Evolutionary conservation across 2,888 invertebrate genomes (phyloP), one percentile per base, ranked within the genome.

Genomic region (Drosophila meridionalis): DNA sequence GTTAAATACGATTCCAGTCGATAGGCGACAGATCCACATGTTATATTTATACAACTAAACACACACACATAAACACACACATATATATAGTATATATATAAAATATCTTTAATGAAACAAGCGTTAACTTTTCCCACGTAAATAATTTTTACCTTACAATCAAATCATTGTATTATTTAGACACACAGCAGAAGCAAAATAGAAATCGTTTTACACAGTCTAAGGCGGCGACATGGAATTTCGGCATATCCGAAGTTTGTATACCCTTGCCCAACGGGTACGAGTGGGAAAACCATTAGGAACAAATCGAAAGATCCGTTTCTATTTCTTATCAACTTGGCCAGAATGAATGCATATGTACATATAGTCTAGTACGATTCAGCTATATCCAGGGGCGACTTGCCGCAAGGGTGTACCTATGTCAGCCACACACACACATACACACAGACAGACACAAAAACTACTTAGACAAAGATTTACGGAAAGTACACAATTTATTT

Each of bases 51-150:
- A 69, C 50, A 52, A 52, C 32, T 36, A 65, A 7, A 52, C 34
- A 34, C 6, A 36, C 7, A 36, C 6, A 34, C 8, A 50, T 20
- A 36, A 4, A 52, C 5, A 53, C 4, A 55, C 9, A 47, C 20
- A 62, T 40, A 55, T 38, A 38, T 55, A 55, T 9, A 38, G 6
- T 14, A 20, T 40, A 36, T 30, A 74, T 43, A 64, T 30, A n/a
- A 20, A 40, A 61, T 58, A 60, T 62, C 69, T 61, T 68, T 32
- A 73, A 68, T 64, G 76, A 78, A 87, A 84, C 82, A 87, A 86
- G 74, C 69, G 89, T 87, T 89, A 89, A 86, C 89, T 87, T 85
- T 80, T 82, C 87, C 87, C 87, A 87, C 90, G 87, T 86, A 87
- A 89, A 67, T 76, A 66, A 80, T 79, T 90, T 73, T 26, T 66